phyloP scores from a whole-genome alignment of 2,888 invertebrate species.

The Dicranocentrus wangi region DNA sequence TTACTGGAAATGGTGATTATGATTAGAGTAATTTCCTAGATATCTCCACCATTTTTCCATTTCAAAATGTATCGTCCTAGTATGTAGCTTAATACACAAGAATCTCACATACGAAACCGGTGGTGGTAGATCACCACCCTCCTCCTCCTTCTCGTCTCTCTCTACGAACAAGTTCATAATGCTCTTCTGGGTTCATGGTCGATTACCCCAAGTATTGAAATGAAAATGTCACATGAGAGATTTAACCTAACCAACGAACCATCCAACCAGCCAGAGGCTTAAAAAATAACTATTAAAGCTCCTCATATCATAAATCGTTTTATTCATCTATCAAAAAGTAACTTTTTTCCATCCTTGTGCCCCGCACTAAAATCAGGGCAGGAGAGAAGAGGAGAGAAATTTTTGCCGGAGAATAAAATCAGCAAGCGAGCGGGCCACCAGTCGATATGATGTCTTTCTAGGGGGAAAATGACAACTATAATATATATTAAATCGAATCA shows the following conservation, averaged over 20 bases:
- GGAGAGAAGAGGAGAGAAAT: not conserved
- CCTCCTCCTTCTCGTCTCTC: not conserved
- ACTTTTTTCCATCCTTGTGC: no score
- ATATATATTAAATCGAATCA: not conserved
- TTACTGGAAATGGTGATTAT: slow-evolving; percentile 31
- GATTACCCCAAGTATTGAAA: slow-evolving; percentile 73
- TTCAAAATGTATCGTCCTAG: not conserved
- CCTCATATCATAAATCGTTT: slow-evolving; percentile 48
- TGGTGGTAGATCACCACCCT: slow-evolving; percentile 14
- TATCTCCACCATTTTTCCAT: slow-evolving; percentile 11
- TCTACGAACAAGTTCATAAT: slow-evolving; percentile 19
- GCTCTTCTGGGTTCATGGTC: slow-evolving; percentile 68
- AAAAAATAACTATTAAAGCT: slow-evolving; percentile 45
- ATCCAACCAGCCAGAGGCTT: slow-evolving; percentile 40
- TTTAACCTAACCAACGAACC: slow-evolving; percentile 51
- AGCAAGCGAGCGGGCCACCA: no score
- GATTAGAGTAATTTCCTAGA: slow-evolving; percentile 39
- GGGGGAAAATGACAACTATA: not conserved
- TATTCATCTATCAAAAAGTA: slow-evolving; percentile 49
- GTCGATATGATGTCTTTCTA: no score
- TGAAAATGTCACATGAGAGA: slow-evolving; percentile 73
- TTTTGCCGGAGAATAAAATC: no score
- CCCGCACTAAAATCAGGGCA: not conserved
- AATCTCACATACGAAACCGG: not conserved
- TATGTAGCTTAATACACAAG: no score